Conservation (phyloP, 1,140 invertebrate species). For the Panulirus ornatus region DNA sequence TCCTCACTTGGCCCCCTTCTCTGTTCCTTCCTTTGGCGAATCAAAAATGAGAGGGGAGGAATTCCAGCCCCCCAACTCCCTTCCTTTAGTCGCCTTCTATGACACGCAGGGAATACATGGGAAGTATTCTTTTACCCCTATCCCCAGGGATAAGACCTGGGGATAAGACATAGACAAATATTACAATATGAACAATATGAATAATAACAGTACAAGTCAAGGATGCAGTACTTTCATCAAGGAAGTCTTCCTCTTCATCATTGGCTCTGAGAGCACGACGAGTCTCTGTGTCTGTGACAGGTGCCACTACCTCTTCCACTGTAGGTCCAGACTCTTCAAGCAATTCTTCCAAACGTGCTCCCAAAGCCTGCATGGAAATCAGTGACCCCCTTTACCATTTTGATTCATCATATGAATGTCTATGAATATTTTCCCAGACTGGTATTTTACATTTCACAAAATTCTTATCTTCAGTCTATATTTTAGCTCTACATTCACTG, state of each 20-base stretch:
- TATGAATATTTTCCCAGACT: background rate
- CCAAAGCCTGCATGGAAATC: constrained; percentile 84
- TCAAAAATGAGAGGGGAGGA: too few species aligned
- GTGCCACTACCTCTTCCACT: constrained; percentile 80
- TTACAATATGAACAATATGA: too few species aligned
- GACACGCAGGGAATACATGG: too few species aligned
- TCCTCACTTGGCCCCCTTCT: too few species aligned
- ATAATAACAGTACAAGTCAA: background rate
- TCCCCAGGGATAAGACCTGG: too few species aligned
- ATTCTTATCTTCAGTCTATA: background rate
- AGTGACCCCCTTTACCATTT: background rate
- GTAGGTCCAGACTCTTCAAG: constrained; percentile 78
- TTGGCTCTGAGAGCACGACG: constrained; percentile 90
- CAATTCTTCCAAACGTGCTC: constrained; percentile 88
- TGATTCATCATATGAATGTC: too few species aligned
- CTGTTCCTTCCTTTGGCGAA: too few species aligned
- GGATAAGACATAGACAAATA: too few species aligned
- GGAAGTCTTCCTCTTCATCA: constrained; percentile 98
- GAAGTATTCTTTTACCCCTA: too few species aligned
- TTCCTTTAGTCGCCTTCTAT: too few species aligned
- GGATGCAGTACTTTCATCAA: constrained; percentile 91
- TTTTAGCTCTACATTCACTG: background rate
- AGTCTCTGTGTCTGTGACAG: constrained; percentile 90
- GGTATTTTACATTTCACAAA: background rate
- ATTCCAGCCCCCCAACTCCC: too few species aligned